Percentiles rank a stretch among this genome's conserved stretches.
phyloP scores from a whole-genome alignment of 2,888 invertebrate species.

The Lacanobia oleracea region DNA sequence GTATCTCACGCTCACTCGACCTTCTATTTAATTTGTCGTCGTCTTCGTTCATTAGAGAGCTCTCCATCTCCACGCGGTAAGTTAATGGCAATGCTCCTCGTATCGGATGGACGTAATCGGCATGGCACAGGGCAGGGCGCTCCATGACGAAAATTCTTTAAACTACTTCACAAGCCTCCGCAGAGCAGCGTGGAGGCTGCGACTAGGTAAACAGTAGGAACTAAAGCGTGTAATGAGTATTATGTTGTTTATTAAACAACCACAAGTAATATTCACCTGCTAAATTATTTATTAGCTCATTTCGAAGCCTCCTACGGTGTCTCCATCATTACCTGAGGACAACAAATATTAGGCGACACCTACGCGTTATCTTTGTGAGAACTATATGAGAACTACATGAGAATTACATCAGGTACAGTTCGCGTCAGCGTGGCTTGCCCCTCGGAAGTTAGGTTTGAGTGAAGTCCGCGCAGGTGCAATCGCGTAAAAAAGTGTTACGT shows the following conservation, averaged over 20 bases:
- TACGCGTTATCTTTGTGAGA: conserved; percentile 12
- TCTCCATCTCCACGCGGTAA: neutral
- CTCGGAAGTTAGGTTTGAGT: no score
- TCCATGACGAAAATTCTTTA: neutral
- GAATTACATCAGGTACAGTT: no score
- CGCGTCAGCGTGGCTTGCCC: no score
- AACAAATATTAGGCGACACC: conserved; percentile 7
- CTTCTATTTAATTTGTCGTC: neutral
- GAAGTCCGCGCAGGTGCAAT: no score
- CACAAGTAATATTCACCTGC: neutral
- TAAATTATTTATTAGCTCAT: conserved; percentile 25
- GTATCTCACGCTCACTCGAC: neutral
- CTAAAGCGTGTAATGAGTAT: neutral
- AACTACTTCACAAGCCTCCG: neutral
- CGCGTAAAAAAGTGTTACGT: no score
- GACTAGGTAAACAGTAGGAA: neutral
- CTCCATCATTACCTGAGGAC: conserved; percentile 7
- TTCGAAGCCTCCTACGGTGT: conserved; percentile 15
- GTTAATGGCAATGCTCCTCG: neutral
- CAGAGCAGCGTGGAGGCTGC: neutral
- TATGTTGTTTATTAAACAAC: neutral
- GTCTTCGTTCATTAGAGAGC: neutral
- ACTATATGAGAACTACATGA: conserved; percentile 17
- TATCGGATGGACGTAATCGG: neutral
- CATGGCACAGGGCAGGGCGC: neutral